A percentile compares a stretch with the other conserved stretches of the same genome.
phyloP scores from a whole-genome alignment of 2,888 invertebrate genomes.

The Glyphotaelius pellucidus region DNA sequence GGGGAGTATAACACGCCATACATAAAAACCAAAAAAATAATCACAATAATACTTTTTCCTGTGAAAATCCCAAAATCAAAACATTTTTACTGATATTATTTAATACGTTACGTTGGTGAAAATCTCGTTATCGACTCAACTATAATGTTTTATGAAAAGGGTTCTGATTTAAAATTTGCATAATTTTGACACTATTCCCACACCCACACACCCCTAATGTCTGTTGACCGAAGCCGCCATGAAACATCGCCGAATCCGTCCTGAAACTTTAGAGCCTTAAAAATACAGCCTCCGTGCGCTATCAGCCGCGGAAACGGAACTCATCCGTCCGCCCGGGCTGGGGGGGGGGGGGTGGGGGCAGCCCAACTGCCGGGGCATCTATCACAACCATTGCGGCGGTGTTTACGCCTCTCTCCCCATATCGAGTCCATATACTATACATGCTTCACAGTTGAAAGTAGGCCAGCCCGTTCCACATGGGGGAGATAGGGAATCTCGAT shows the following conservation, averaged over 20 bases:
- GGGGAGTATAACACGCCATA: too few relatives aligned
- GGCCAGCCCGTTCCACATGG: background rate
- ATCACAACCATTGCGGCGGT: background rate
- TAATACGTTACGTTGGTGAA: too few relatives aligned
- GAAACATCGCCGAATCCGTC: conserved; percentile 8
- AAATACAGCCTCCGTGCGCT: conserved; percentile 28
- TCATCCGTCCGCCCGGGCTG: conserved; percentile 2
- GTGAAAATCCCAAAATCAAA: too few relatives aligned
- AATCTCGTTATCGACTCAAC: too few relatives aligned
- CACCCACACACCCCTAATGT: background rate
- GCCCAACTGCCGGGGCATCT: conserved; percentile 12
- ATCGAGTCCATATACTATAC: background rate
- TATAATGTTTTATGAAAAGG: background rate
- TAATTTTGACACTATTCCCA: background rate
- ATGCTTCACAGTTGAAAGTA: background rate
- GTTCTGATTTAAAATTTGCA: background rate
- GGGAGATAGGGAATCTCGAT: background rate
- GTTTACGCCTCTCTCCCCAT: conserved; percentile 9
- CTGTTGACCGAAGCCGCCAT: background rate
- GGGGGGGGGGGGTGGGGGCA: conserved; percentile 22
- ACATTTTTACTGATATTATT: too few relatives aligned
- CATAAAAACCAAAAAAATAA: too few relatives aligned
- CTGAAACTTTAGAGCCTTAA: conserved; percentile 32
- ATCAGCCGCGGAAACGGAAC: conserved; percentile 33
- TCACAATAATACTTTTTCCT: too few relatives aligned